Conservation (phyloP, 1,140 invertebrate genomes). For the Pachypsylla venusta region DNA sequence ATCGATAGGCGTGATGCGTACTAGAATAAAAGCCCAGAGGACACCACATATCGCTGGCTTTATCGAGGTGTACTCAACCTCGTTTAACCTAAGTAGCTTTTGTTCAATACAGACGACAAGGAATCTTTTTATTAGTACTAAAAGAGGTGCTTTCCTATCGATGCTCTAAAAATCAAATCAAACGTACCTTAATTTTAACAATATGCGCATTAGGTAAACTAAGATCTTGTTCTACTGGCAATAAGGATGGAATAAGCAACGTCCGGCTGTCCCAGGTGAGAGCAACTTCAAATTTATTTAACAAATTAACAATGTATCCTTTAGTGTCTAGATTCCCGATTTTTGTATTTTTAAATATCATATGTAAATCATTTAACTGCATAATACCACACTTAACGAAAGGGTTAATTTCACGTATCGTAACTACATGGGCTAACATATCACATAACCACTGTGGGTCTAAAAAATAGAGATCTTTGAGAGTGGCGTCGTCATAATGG, state of each 20-base stretch:
- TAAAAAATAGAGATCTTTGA: slow-evolving; percentile 88
- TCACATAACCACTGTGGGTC: slow-evolving; percentile 98
- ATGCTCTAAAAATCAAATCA: too few relatives aligned
- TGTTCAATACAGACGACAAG: too few relatives aligned
- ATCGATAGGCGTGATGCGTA: too few relatives aligned
- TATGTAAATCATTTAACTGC: slow-evolving; percentile 83
- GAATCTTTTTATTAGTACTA: too few relatives aligned
- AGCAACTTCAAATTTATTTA: slow-evolving; percentile 97
- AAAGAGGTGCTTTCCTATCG: too few relatives aligned
- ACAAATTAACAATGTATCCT: slow-evolving; percentile 65
- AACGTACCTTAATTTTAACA: too few relatives aligned
- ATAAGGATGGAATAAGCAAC: slow-evolving; percentile 77
- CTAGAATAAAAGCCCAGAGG: too few relatives aligned
- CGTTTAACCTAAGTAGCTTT: too few relatives aligned
- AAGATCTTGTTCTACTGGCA: slow-evolving; percentile 66
- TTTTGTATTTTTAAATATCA: slow-evolving; percentile 68
- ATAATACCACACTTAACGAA: slow-evolving; percentile 84
- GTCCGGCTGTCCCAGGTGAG: slow-evolving; percentile 89
- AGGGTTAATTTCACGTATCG: slow-evolving; percentile 89
- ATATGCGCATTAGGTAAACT: not conserved
- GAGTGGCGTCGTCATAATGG: slow-evolving; percentile 91
- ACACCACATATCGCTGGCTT: too few relatives aligned
- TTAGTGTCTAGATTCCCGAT: slow-evolving; percentile 36
- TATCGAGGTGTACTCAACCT: too few relatives aligned
- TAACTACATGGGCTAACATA: slow-evolving; percentile 90